These are phyloP conservation scores for Nerophis lumbriciformis DNA, from an alignment of 2,113 vertebrate genomes.

Conservation along the genomic window DNA sequence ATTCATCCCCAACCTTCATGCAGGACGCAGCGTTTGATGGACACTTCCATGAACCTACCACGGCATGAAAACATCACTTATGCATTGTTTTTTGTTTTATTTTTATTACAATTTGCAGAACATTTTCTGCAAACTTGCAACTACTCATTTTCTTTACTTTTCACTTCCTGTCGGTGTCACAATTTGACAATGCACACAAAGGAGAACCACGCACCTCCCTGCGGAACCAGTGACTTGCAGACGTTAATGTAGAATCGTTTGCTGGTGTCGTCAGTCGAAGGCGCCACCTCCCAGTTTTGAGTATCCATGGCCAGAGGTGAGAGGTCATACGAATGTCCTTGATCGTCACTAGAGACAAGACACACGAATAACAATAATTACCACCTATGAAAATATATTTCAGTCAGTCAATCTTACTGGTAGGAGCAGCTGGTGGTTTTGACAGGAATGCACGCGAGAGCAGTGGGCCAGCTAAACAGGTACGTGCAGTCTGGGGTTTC, in stretches of 20 bases:
- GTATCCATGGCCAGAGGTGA: conserved; percentile 79
- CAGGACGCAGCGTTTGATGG: conserved; percentile 80
- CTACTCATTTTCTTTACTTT: not conserved
- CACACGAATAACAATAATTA: not conserved
- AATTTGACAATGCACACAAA: not conserved
- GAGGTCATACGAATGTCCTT: conserved; percentile 85
- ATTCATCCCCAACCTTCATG: conserved; percentile 67
- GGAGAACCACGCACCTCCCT: conserved; percentile 62
- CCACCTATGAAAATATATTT: not conserved
- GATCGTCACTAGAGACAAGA: conserved; percentile 68
- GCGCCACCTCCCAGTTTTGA: conserved; percentile 81
- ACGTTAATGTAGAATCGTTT: conserved; percentile 85
- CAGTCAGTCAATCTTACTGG: conserved; percentile 69
- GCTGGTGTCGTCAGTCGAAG: conserved; percentile 36
- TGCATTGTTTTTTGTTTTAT: not conserved
- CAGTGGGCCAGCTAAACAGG: conserved; percentile 87
- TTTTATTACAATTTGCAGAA: not conserved
- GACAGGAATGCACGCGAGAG: conserved; percentile 82
- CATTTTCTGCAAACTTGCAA: not conserved
- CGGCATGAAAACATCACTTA: not conserved
- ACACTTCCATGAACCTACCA: conserved; percentile 71
- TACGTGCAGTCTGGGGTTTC: conserved; percentile 93
- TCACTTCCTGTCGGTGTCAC: not conserved
- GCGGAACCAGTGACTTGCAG: conserved; percentile 84
- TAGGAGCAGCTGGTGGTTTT: conserved; percentile 83